Percentiles rank a stretch among this genome's conserved stretches.
These are phyloP conservation scores for Pangasius sanitwongsei DNA, from an alignment of 2,797 vertebrate genomes.

Conservation along the genomic window DNA sequence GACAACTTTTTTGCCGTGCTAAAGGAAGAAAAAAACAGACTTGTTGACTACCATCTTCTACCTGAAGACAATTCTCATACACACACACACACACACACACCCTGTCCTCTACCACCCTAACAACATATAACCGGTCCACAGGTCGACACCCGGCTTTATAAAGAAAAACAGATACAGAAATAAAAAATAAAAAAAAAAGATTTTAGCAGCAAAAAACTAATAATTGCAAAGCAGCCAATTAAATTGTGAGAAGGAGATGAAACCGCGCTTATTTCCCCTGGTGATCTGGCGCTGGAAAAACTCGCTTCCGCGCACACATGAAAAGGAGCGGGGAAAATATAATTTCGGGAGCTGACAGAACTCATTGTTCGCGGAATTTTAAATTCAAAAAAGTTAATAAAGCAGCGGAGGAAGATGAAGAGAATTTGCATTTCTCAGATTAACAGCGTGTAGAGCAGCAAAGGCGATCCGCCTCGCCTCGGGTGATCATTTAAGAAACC, in stretches of 20 bases:
- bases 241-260: constrained; percentile 99
- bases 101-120: not conserved
- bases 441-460: constrained; percentile 99
- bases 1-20: not conserved
- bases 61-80: constrained; percentile 18
- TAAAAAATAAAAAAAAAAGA: constrained; percentile 97
- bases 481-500: constrained; percentile 99
- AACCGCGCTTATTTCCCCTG: constrained; percentile 99
- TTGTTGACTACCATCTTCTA: constrained; percentile 1
- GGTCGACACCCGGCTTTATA: constrained; percentile 85
- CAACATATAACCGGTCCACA: constrained; percentile 40
- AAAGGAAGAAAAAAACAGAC: not conserved
- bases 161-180: constrained; percentile 96
- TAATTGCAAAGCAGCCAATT: constrained; percentile 99
- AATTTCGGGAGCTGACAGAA: constrained; percentile 99
- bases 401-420: constrained; percentile 99
- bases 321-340: constrained; percentile 98
- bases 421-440: constrained; percentile 99
- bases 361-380: constrained; percentile 99
- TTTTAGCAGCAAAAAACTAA: constrained; percentile 99
- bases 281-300: constrained; percentile 99
- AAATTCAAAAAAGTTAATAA: constrained; percentile 99
- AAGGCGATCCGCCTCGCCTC: constrained; percentile 98
- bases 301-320: constrained; percentile 92
- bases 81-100: constrained; percentile 1